These are phyloP conservation scores for Apogon hyalosoma DNA, from an alignment of 2,797 vertebrate species.

Conservation along the genomic window DNA sequence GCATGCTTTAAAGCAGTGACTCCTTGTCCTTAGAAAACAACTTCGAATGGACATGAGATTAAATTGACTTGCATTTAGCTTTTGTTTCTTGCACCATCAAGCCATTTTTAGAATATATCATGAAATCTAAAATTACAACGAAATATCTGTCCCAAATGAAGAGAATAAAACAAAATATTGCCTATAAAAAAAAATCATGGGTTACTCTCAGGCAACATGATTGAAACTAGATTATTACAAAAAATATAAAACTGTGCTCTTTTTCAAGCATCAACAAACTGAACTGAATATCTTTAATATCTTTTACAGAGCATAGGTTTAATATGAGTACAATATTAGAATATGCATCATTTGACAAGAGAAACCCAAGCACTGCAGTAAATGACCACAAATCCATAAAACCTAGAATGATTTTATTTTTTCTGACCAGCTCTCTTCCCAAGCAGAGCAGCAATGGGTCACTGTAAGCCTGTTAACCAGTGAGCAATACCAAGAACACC, in stretches of 20 bases:
- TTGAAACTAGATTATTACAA: too few species aligned
- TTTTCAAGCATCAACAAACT: too few species aligned
- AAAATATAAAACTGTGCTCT: too few species aligned
- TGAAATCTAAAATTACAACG: too few species aligned
- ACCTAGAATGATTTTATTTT: slow-evolving; percentile 4
- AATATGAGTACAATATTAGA: not conserved
- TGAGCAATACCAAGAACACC: slow-evolving; percentile 58
- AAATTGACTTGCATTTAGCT: too few species aligned
- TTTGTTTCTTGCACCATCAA: too few species aligned
- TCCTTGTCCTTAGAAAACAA: not conserved
- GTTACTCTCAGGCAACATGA: not conserved
- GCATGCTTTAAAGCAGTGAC: slow-evolving; percentile 4
- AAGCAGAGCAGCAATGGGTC: slow-evolving; percentile 36
- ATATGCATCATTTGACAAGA: not conserved
- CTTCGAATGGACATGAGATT: not conserved
- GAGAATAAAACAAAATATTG: not conserved
- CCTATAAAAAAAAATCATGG: not conserved
- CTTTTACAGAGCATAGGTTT: not conserved
- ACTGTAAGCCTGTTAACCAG: slow-evolving; percentile 64
- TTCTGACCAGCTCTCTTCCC: slow-evolving; percentile 17
- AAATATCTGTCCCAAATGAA: not conserved
- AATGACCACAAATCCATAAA: not conserved
- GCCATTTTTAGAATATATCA: too few species aligned
- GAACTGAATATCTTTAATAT: not conserved
- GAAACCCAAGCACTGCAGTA: not conserved